Base-by-base conservation (phyloP, 2,113 vertebrate genomes). In the Arothron firmamentum region DNA sequence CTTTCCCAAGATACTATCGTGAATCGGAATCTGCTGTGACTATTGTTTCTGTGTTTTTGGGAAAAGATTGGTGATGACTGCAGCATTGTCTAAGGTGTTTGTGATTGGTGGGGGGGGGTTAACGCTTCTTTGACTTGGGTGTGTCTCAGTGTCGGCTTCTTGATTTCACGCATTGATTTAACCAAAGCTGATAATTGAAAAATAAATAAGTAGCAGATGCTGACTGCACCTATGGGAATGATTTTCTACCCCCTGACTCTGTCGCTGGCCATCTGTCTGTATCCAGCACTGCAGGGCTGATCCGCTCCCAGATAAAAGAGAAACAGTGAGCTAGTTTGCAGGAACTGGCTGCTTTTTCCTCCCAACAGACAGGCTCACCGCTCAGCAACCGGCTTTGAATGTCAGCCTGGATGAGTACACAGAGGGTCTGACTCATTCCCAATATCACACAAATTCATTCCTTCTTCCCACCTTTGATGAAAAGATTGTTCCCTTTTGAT, bases 1-100 rank as follows among this genome's bases (percentile, higher is more conserved):
- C 52, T 67, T 86, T 86, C 68, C 69, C 82, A 80, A 75, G 79
- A 77, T 54, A 41, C 72, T 81, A 53, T 83, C 72, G n/a, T 3
- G 67, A 59, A 48, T 47, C 51, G 3, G 74, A 75, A 87, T 86
- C 83, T 74, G 88, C 83, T 69, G 79, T 4, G 56, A 57, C 67
- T 55, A 59, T 67, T 20, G 72, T 88, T 88, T 86, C 80, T 76
- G 68, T 52, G 59, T 80, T 77, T 76, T 52, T 41, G 53, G 73
- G 62, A 59, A 70, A 75, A 72, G 65, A 28, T 51, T 34, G 56
- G 43, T 75, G 75, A 68, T 75, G 75, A 57, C 70, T 77, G 65
- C 67, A 76, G 75, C 59, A 62, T 62, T 74, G 57, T 77, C 57
- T 59, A 16, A 34, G 45, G 46, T 53, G 31, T 65, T 34, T 53